These are phyloP conservation scores for Sturnira hondurensis DNA, from an alignment of 2,113 vertebrate species.

Conservation along the genomic window DNA sequence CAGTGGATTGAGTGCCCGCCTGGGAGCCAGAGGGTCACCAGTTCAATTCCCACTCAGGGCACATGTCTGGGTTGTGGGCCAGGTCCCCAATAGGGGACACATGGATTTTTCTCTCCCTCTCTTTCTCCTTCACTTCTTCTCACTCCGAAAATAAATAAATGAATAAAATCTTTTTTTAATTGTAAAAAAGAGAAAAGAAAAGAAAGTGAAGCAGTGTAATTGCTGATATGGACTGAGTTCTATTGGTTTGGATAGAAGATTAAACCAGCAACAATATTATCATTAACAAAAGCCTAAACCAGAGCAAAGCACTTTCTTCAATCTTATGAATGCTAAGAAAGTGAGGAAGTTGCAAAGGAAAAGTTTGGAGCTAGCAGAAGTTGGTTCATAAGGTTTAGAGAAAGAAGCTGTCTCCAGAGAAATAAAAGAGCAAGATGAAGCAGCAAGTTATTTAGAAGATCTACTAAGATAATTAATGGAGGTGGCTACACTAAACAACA, in stretches of 20 bases:
- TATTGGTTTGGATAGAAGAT: not conserved
- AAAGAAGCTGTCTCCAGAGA: not conserved
- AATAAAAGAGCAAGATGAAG: not conserved
- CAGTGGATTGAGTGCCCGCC: too few relatives aligned
- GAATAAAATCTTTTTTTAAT: too few relatives aligned
- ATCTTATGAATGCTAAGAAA: not conserved
- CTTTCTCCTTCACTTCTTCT: too few relatives aligned
- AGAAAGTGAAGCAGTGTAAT: not conserved
- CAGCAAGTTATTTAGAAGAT: not conserved
- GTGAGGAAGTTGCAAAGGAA: not conserved
- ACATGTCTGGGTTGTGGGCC: too few relatives aligned
- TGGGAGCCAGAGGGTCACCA: too few relatives aligned
- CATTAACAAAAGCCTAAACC: not conserved
- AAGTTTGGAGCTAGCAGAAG: not conserved
- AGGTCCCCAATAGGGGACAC: too few relatives aligned
- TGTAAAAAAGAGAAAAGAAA: too few relatives aligned
- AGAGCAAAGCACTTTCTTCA: not conserved
- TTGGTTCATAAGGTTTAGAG: not conserved
- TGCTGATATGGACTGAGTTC: not conserved
- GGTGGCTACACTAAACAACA: not conserved
- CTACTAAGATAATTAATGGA: not conserved
- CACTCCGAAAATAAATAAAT: too few relatives aligned
- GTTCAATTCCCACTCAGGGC: too few relatives aligned
- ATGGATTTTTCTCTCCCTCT: too few relatives aligned
- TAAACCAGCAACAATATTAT: not conserved